Evolutionary conservation across 1,140 invertebrate species (phyloP).

Genomic region (Thaumetopoea pityocampa): DNA sequence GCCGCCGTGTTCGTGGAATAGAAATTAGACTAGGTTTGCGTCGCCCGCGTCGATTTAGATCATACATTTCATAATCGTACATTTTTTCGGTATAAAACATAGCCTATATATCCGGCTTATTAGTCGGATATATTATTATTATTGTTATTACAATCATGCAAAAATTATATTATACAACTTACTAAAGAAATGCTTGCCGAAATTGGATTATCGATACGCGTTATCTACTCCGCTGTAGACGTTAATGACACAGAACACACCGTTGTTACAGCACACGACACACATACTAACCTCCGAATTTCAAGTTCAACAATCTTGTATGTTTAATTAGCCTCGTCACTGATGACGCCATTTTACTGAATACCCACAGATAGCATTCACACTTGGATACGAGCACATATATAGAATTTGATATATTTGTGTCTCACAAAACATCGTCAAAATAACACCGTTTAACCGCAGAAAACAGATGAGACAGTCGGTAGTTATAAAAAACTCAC

Average conservation of each 20-base stretch:
- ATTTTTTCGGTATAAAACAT: too few relatives aligned
- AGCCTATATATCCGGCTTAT: too few relatives aligned
- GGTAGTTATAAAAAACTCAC: neutral
- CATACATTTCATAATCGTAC: too few relatives aligned
- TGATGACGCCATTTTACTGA: constrained; percentile 3
- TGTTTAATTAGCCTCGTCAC: constrained; percentile 19
- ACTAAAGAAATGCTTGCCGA: too few relatives aligned
- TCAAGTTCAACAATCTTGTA: constrained; percentile 24
- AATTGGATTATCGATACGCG: too few relatives aligned
- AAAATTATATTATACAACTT: too few relatives aligned
- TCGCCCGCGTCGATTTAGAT: too few relatives aligned
- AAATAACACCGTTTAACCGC: neutral
- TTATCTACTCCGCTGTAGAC: too few relatives aligned
- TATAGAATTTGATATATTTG: neutral
- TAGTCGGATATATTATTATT: too few relatives aligned
- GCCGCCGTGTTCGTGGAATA: too few relatives aligned
- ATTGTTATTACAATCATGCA: too few relatives aligned
- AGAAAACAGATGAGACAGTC: constrained; percentile 13
- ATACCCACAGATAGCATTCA: neutral
- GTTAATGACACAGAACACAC: neutral
- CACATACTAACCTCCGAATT: constrained; percentile 34
- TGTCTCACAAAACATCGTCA: neutral
- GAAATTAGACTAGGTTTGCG: too few relatives aligned
- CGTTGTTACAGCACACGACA: constrained; percentile 1
- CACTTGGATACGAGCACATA: neutral